Evolutionary conservation across 2,797 vertebrate genomes (phyloP).

Genomic region (Siniperca undulata): DNA sequence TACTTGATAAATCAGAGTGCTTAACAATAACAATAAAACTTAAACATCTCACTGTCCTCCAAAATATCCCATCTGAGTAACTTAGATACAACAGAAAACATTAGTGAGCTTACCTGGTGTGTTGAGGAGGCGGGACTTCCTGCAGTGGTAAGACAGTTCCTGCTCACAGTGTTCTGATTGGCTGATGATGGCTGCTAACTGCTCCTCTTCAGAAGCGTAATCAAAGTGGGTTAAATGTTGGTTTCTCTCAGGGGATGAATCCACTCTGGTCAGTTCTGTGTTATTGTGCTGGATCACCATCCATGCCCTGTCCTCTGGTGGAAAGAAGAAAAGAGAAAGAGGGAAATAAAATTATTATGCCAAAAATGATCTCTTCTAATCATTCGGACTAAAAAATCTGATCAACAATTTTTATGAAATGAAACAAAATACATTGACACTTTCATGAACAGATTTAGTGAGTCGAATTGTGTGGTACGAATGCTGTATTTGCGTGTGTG

Average conservation of each 20-base stretch:
- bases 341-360: neutral
- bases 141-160: slow-evolving; percentile 92
- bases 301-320: slow-evolving; percentile 89
- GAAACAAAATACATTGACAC: neutral
- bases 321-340: neutral
- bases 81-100: neutral
- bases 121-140: slow-evolving; percentile 92
- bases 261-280: slow-evolving; percentile 90
- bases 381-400: neutral
- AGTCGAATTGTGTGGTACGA: neutral
- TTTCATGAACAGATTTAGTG: no score
- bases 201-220: slow-evolving; percentile 89
- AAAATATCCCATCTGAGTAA: neutral
- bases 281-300: slow-evolving; percentile 94
- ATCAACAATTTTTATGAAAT: neutral
- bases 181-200: slow-evolving; percentile 88
- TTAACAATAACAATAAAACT: neutral
- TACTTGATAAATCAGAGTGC: neutral
- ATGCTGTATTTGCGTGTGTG: neutral
- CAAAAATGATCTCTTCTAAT: neutral
- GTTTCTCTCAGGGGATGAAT: slow-evolving; percentile 80
- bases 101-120: slow-evolving; percentile 84
- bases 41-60: neutral
- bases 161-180: slow-evolving; percentile 93
- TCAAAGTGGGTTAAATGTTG: slow-evolving; percentile 87